Evolutionary conservation across 2,113 vertebrate species (phyloP), one percentile per base, ranked within the genome.

Genomic region (Tachycineta bicolor): DNA sequence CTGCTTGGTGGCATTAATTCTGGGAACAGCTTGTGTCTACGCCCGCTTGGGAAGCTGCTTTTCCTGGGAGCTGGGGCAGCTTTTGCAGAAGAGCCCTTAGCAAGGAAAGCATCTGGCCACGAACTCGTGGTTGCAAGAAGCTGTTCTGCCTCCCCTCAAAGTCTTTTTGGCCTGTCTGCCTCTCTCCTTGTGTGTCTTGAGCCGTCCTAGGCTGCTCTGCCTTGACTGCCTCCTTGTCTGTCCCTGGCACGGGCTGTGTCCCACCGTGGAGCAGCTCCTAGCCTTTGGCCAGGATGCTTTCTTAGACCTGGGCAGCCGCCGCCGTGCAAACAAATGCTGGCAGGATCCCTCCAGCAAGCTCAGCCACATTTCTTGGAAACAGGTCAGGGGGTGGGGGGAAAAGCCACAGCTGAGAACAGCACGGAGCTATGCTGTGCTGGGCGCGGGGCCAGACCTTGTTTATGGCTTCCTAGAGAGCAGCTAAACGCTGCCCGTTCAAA

Each of bases 391-490:
- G 69, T 83, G 74, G 41, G 91, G 56, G 13, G n/a, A 68, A 81
- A 89, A 93, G 87, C 83, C 91, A 83, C 59, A 62, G 12, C 9
- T 17, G 60, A 59, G 86, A 77, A 63, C 73, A 82, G 33, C 29
- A 2, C 5, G 5, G 78, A 79, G 59, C 64, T 84, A 41, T n/a
- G 17, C 68, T 63, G 88, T 9, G 71, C 83, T 44, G 92, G 93
- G 94, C 79, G 0, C 82, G 4, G 68, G 39, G 71, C 93, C 94
- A 81, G 69, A 23, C 81, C 70, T 62, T 73, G 33, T 34, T 67
- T 22, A 39, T 29, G 21, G 64, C 89, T 96, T 93, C 91, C 89
- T 90, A 50, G 81, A 94, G 81, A 95, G 94, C 93, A 69, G 91
- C 64, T 53, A 1, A 53, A 11, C 4, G 80, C 67, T 46, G 64